Conservation (phyloP, 1,140 invertebrate genomes). For the Mylabris phalerata region DNA sequence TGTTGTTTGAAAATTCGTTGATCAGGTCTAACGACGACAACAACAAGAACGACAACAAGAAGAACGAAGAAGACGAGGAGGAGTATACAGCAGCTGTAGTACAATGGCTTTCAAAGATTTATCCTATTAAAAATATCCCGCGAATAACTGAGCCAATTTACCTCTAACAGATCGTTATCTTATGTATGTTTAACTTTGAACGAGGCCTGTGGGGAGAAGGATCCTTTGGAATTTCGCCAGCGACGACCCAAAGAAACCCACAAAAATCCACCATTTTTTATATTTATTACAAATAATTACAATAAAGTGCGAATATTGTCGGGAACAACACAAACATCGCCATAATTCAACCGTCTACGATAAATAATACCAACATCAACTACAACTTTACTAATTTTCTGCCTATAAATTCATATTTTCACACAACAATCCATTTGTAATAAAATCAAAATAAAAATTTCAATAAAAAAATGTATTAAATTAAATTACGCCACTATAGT, state of each 20-base stretch:
- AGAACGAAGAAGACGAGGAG: too few relatives aligned
- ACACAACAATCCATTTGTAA: conserved; percentile 11
- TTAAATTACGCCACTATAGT: conserved; percentile 9
- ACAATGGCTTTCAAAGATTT: conserved; percentile 3
- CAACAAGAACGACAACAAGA: too few relatives aligned
- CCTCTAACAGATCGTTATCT: conserved; percentile 2
- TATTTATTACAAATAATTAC: too few relatives aligned
- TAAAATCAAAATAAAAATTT: too few relatives aligned
- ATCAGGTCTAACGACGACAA: too few relatives aligned
- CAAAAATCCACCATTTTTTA: too few relatives aligned
- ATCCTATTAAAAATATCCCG: conserved; percentile 4
- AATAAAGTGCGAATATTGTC: background rate
- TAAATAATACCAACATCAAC: conserved; percentile 25
- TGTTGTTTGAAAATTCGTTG: too few relatives aligned
- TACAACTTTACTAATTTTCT: conserved; percentile 38
- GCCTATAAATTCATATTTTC: conserved; percentile 38
- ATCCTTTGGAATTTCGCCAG: too few relatives aligned
- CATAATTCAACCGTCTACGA: conserved; percentile 21
- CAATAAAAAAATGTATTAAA: conserved; percentile 6
- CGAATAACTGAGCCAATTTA: conserved; percentile 5
- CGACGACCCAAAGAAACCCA: too few relatives aligned
- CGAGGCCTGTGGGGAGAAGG: too few relatives aligned
- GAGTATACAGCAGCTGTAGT: background rate
- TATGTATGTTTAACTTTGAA: background rate
- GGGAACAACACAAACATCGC: conserved; percentile 2